These are phyloP conservation scores for Hemibagrus guttatus DNA, from an alignment of 2,797 vertebrate genomes.

Conservation along the genomic window DNA sequence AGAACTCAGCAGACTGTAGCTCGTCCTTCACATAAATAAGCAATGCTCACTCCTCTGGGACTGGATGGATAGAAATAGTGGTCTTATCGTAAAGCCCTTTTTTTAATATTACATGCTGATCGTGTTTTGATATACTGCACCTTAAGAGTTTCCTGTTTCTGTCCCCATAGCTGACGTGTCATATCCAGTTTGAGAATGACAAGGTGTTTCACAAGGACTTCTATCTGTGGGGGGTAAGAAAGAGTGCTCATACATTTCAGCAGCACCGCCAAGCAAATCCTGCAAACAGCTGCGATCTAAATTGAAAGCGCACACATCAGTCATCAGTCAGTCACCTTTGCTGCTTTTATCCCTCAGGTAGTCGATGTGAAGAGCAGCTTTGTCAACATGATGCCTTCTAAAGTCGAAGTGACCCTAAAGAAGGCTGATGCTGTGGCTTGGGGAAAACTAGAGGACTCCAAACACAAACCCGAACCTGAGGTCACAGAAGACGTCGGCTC, in stretches of 20 bases:
- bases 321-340: not conserved
- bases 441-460: conserved; percentile 87
- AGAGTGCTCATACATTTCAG: conserved; percentile 43
- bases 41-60: not conserved
- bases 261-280: not conserved
- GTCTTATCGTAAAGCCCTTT: not conserved
- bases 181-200: conserved; percentile 84
- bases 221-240: conserved; percentile 88
- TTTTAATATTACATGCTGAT: not conserved
- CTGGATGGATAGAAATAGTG: not conserved
- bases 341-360: conserved; percentile 72
- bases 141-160: not conserved
- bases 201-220: conserved; percentile 86
- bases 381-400: conserved; percentile 86
- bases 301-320: not conserved
- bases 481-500: conserved; percentile 6
- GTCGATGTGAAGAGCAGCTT: conserved; percentile 77
- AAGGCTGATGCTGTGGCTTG: conserved; percentile 84
- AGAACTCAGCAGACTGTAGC: not conserved
- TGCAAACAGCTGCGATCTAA: not conserved
- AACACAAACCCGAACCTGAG: conserved; percentile 67
- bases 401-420: conserved; percentile 86
- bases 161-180: conserved; percentile 77
- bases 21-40: not conserved
- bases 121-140: not conserved